Percentiles rank a stretch among this genome's conserved stretches.
phyloP scores from a whole-genome alignment of 2,797 vertebrate genomes.

The Kryptopterus vitreolus region DNA sequence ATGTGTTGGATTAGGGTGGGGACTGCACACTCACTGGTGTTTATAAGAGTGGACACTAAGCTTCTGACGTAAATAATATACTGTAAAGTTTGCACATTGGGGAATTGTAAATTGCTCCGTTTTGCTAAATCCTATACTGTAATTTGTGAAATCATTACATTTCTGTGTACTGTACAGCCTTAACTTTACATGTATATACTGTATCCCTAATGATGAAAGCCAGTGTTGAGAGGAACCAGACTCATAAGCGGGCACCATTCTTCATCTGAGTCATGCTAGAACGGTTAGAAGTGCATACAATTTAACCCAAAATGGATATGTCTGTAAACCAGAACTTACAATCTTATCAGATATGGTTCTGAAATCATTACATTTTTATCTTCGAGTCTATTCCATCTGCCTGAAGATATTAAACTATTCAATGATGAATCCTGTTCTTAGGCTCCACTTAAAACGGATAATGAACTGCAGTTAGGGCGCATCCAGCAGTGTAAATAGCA shows the following conservation, averaged over 20 bases:
- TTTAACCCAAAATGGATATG: neutral
- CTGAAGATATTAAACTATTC: neutral
- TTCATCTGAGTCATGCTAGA: neutral
- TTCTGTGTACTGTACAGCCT: too few relatives aligned
- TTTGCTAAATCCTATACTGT: too few relatives aligned
- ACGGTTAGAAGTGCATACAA: neutral
- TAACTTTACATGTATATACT: neutral
- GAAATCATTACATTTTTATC: neutral
- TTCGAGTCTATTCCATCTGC: neutral
- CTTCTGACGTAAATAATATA: too few relatives aligned
- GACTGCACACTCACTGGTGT: neutral
- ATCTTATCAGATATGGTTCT: neutral
- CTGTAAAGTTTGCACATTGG: too few relatives aligned
- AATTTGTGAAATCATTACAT: too few relatives aligned
- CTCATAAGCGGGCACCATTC: neutral
- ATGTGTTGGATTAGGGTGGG: neutral
- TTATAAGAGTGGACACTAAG: neutral
- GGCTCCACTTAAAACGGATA: neutral
- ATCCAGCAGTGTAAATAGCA: too few relatives aligned
- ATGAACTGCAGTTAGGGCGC: too few relatives aligned
- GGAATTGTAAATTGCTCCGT: too few relatives aligned
- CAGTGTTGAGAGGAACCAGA: neutral
- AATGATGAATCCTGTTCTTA: neutral
- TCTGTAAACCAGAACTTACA: neutral
- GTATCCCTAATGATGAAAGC: neutral